phyloP scores from a whole-genome alignment of 2,888 invertebrate genomes.

The Blomia tropicalis region DNA sequence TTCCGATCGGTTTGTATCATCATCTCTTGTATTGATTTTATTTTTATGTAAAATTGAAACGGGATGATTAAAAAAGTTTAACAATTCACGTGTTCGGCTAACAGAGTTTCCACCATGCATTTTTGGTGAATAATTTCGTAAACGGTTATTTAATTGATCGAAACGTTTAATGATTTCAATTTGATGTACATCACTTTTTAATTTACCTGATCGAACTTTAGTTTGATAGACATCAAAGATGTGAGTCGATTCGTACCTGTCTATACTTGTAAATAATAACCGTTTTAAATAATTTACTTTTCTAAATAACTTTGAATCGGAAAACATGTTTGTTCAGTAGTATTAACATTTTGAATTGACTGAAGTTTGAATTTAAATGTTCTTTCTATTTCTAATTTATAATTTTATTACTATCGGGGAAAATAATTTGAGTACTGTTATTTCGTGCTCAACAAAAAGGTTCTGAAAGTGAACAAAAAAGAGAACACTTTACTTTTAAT shows the following conservation, averaged over 20 bases:
- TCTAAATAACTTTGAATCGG: too few relatives aligned
- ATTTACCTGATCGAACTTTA: slow-evolving; percentile 20
- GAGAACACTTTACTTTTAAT: too few relatives aligned
- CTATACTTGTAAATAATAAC: too few relatives aligned
- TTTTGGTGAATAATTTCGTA: slow-evolving; percentile 2
- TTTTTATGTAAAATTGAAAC: neutral
- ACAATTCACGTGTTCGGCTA: neutral
- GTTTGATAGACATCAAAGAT: slow-evolving; percentile 17
- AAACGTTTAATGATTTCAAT: slow-evolving; percentile 12
- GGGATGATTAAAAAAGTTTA: neutral
- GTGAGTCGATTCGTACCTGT: neutral
- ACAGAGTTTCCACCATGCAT: neutral
- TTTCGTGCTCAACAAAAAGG: too few relatives aligned
- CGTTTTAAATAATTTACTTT: too few relatives aligned
- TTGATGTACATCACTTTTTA: slow-evolving; percentile 16
- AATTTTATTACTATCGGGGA: too few relatives aligned
- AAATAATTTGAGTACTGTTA: too few relatives aligned
- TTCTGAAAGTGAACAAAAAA: too few relatives aligned
- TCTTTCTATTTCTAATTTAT: too few relatives aligned
- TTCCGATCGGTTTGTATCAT: neutral
- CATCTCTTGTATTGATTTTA: neutral
- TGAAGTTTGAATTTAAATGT: too few relatives aligned
- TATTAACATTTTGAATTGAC: too few relatives aligned
- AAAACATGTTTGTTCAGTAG: too few relatives aligned
- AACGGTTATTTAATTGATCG: neutral